A percentile compares a stretch with the other conserved stretches of the same genome.
These are phyloP conservation scores for Pterophyllum scalare DNA, from an alignment of 2,113 vertebrate species.

Conservation along the genomic window DNA sequence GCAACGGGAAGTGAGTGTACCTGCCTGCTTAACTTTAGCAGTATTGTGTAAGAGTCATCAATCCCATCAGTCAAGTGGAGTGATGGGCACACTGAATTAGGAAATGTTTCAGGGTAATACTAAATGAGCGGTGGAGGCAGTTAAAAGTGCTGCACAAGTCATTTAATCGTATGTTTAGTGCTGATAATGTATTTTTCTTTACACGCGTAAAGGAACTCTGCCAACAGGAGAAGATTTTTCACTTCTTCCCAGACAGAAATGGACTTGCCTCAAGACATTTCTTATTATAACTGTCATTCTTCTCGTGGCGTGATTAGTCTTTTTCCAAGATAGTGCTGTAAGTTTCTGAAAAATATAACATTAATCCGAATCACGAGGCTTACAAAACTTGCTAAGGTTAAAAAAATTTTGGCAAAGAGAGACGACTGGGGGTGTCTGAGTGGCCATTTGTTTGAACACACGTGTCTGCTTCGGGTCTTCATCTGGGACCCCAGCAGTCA, in stretches of 20 bases:
- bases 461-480: slow-evolving; percentile 27
- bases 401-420: not conserved
- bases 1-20: not conserved
- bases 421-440: slow-evolving; percentile 25
- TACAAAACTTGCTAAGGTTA: not conserved
- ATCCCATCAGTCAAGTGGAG: slow-evolving; percentile 58
- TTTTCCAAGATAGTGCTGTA: not conserved
- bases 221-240: slow-evolving; percentile 3
- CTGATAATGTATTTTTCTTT: slow-evolving; percentile 42
- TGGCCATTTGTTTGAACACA: slow-evolving; percentile 53
- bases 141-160: not conserved
- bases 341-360: slow-evolving; percentile 23
- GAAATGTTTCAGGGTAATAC: slow-evolving; percentile 18
- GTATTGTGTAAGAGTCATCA: slow-evolving; percentile 28
- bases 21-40: slow-evolving; percentile 31
- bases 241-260: slow-evolving; percentile 1
- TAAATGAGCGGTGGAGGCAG: slow-evolving; percentile 35
- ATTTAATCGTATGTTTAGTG: slow-evolving; percentile 36
- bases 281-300: not conserved
- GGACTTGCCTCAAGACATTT: not conserved
- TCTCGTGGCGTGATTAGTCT: not conserved
- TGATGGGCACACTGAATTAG: slow-evolving; percentile 42
- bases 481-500: slow-evolving; percentile 40
- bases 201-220: slow-evolving; percentile 21
- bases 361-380: not conserved